A percentile compares a stretch with the other conserved stretches of the same genome.
phyloP scores from a whole-genome alignment of 2,797 vertebrate genomes.

The Borostomias antarcticus region DNA sequence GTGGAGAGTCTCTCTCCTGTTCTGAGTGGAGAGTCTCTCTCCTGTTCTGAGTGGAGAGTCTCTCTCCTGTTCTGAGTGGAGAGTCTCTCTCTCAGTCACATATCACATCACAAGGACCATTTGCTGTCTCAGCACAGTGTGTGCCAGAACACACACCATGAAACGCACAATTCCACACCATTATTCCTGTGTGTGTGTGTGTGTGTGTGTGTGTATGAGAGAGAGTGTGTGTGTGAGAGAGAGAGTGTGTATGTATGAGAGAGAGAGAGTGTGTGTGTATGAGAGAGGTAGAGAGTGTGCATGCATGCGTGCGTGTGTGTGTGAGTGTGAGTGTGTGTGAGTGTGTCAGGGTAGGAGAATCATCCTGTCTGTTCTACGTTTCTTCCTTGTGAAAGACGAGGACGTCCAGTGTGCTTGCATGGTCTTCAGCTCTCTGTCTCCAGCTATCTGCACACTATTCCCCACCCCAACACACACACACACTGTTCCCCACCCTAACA shows the following conservation, averaged over 20 bases:
- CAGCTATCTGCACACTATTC: background rate
- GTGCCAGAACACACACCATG: constrained; percentile 35
- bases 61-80: background rate
- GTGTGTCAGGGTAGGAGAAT: background rate
- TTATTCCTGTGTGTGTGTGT: background rate
- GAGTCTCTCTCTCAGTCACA: constrained; percentile 43
- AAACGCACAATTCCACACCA: constrained; percentile 29
- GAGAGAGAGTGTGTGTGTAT: background rate
- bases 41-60: background rate
- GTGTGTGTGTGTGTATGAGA: background rate
- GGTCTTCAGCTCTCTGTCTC: background rate
- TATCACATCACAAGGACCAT: constrained; percentile 62
- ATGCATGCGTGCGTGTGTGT: no score
- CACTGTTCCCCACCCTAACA: constrained; percentile 11
- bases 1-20: no score
- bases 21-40: no score
- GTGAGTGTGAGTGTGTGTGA: no score
- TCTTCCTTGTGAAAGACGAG: no score
- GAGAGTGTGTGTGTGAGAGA: background rate
- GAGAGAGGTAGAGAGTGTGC: background rate
- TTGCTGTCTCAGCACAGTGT: constrained; percentile 57
- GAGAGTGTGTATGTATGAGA: background rate
- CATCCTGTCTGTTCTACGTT: background rate
- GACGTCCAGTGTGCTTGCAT: no score
- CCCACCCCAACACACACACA: constrained; percentile 1